Evolutionary conservation across 1,140 invertebrate genomes (phyloP).

Genomic region (Drosophila tropicalis): DNA sequence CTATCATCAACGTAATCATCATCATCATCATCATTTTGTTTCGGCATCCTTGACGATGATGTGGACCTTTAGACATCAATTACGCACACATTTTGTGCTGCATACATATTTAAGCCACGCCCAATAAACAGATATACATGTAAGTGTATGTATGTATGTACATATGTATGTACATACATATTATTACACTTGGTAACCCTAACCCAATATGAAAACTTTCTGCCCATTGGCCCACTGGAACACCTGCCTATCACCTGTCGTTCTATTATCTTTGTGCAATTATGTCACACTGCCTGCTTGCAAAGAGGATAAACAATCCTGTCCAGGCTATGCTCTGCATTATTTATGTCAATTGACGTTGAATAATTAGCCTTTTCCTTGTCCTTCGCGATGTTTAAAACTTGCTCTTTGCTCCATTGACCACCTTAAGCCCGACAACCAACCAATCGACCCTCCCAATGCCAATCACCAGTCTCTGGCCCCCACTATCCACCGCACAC

Average conservation of each 20-base stretch:
- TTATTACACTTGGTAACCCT: not conserved
- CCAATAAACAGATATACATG: conserved; percentile 16
- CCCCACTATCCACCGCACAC: not conserved
- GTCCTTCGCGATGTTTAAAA: conserved; percentile 40
- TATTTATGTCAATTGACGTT: conserved; percentile 79
- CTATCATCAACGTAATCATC: conserved; percentile 24
- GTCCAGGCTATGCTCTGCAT: conserved; percentile 43
- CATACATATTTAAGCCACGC: conserved; percentile 32
- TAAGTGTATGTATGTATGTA: not conserved
- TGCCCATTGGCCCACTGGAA: not conserved
- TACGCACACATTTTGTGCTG: conserved; percentile 50
- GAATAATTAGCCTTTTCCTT: conserved; percentile 71
- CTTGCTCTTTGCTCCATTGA: conserved; percentile 21
- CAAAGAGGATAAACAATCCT: conserved; percentile 4
- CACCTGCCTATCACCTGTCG: conserved; percentile 24
- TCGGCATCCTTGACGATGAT: conserved; percentile 9
- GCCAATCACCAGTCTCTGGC: conserved; percentile 25
- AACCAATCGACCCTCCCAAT: not conserved
- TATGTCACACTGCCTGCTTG: conserved; percentile 41
- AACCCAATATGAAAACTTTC: not conserved
- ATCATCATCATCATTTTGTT: not conserved
- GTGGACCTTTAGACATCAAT: conserved; percentile 48
- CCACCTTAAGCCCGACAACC: not conserved
- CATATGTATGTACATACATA: not conserved
- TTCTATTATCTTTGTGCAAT: conserved; percentile 37